A percentile compares a stretch with the other conserved stretches of the same genome.
phyloP scores from a whole-genome alignment of 2,113 vertebrate species.

The Aegotheles bennettii region DNA sequence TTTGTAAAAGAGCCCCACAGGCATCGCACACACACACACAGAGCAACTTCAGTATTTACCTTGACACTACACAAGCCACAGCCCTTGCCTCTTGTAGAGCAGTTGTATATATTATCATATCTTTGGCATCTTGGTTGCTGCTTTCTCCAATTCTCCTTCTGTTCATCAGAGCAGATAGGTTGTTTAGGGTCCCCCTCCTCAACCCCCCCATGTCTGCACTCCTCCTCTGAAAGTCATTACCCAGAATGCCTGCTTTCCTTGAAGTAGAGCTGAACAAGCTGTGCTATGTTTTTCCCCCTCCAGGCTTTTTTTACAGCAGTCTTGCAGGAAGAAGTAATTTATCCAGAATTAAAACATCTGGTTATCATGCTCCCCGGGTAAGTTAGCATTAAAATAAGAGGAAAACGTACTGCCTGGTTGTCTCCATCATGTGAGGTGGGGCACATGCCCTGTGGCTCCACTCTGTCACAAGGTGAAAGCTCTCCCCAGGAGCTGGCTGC shows the following conservation, averaged over 20 bases:
- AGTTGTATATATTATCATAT: neutral
- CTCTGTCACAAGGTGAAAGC: neutral
- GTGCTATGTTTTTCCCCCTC: neutral
- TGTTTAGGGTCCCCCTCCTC: neutral
- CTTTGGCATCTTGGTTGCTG: neutral
- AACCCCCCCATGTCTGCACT: neutral
- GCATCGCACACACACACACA: neutral
- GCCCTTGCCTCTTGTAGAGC: neutral
- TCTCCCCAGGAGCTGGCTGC: accelerated
- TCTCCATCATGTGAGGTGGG: neutral
- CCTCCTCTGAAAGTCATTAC: constrained; percentile 23
- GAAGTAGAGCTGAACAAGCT: constrained; percentile 18
- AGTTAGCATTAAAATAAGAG: neutral
- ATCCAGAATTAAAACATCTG: constrained; percentile 49
- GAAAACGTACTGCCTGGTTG: neutral
- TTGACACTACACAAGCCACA: neutral
- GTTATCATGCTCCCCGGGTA: neutral
- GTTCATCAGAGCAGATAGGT: neutral
- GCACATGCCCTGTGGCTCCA: neutral
- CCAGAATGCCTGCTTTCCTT: constrained; percentile 5
- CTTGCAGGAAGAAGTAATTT: constrained; percentile 43
- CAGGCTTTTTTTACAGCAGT: neutral
- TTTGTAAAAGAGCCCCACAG: neutral
- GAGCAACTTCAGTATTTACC: neutral
- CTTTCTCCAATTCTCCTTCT: neutral